Conservation (phyloP, 2,888 invertebrate species). For the Drosophila paranaensis region DNA sequence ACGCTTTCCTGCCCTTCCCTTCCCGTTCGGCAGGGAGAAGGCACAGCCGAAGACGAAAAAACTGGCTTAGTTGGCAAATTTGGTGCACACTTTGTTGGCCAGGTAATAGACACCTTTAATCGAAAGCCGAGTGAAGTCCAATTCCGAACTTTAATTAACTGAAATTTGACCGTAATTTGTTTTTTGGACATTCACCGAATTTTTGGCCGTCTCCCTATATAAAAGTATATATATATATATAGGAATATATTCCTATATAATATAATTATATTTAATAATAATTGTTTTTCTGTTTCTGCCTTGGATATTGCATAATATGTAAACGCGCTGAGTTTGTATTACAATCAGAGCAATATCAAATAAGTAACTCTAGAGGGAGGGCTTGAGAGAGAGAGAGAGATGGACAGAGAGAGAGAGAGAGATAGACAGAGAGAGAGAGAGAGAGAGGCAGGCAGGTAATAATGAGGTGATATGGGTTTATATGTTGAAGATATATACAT, state of each 20-base stretch:
- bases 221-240: not conserved
- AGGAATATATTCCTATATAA: not conserved
- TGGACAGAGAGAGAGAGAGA: not conserved
- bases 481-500: too few species aligned
- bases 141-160: slow-evolving; percentile 38
- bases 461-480: not conserved
- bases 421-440: not conserved
- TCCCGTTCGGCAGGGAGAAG: not conserved
- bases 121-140: slow-evolving; percentile 20
- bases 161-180: slow-evolving; percentile 54
- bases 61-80: slow-evolving; percentile 9
- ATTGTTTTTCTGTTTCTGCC: slow-evolving; percentile 1
- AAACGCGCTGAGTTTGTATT: slow-evolving; percentile 13
- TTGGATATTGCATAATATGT: slow-evolving; percentile 37
- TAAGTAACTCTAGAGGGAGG: slow-evolving; percentile 22
- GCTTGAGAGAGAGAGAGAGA: not conserved
- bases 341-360: slow-evolving; percentile 38
- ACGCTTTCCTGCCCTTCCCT: not conserved
- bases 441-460: not conserved
- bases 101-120: slow-evolving; percentile 29
- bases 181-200: slow-evolving; percentile 26
- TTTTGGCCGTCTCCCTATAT: not conserved
- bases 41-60: not conserved
- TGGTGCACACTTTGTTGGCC: not conserved
- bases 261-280: slow-evolving; percentile 2